These are phyloP conservation scores for Frieseomelitta varia DNA, from an alignment of 1,140 invertebrate species.

Conservation along the genomic window DNA sequence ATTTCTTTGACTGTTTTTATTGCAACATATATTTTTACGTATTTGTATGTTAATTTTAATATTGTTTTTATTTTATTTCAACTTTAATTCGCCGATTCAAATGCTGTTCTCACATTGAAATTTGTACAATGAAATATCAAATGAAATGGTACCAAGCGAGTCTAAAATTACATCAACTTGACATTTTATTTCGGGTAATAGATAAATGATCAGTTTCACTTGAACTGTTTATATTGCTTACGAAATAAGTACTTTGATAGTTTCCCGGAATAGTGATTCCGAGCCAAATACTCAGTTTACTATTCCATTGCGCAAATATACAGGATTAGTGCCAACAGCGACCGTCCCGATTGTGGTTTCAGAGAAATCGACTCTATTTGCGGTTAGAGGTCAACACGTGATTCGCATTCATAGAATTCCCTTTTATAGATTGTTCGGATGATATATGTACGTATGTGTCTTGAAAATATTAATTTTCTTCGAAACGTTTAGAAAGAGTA, in stretches of 20 bases:
- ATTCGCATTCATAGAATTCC: constrained; percentile 10
- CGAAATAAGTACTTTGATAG: constrained; percentile 12
- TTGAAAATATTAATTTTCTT: neutral
- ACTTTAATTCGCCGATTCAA: neutral
- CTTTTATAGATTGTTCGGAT: neutral
- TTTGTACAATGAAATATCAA: neutral
- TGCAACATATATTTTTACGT: too few relatives aligned
- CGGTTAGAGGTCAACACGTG: constrained; percentile 20
- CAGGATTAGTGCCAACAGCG: constrained; percentile 29
- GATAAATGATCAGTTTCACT: neutral
- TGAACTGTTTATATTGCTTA: neutral
- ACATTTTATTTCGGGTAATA: neutral
- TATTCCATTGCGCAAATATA: constrained; percentile 16
- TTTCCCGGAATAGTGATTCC: constrained; percentile 21
- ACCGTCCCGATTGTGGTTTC: constrained; percentile 15
- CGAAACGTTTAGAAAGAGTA: neutral
- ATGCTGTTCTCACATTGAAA: neutral
- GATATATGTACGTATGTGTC: too few relatives aligned
- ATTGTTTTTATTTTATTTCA: too few relatives aligned
- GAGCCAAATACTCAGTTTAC: constrained; percentile 17
- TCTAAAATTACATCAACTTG: neutral
- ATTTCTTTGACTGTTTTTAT: too few relatives aligned
- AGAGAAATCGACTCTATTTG: constrained; percentile 33
- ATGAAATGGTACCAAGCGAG: neutral
- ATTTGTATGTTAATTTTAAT: too few relatives aligned